Evolutionary conservation across 2,113 vertebrate genomes (phyloP).

Genomic region (human): DNA sequence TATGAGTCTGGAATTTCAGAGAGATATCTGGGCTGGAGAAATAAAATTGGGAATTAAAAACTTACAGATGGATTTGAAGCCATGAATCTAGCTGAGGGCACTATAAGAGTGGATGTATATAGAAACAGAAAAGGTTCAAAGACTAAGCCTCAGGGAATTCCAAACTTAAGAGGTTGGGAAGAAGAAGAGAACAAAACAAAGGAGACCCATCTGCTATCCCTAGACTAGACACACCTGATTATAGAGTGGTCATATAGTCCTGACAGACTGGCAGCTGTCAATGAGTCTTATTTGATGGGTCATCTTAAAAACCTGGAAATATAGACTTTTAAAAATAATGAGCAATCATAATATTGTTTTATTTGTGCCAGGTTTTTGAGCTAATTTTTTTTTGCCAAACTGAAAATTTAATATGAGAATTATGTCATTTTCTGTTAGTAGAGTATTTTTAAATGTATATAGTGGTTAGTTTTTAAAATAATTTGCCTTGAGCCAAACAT

Average conservation of each 20-base stretch:
- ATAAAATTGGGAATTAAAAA: constrained; percentile 1
- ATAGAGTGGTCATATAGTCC: not conserved
- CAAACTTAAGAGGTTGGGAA: not conserved
- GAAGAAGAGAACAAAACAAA: not conserved
- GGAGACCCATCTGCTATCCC: too few relatives aligned
- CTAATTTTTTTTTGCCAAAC: constrained; percentile 81
- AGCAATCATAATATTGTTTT: not conserved
- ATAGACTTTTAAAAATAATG: not conserved
- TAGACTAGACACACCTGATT: not conserved
- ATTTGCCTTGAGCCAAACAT: constrained; percentile 78
- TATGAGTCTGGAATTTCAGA: not conserved
- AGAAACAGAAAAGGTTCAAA: not conserved
- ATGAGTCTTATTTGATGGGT: not conserved
- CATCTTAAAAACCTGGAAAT: not conserved
- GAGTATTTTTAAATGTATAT: constrained; percentile 65
- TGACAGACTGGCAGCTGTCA: not conserved
- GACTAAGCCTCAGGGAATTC: not conserved
- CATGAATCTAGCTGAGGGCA: not conserved
- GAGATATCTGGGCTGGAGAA: not conserved
- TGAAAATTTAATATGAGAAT: constrained; percentile 79
- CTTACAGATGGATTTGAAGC: not conserved
- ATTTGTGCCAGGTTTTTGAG: constrained; percentile 59
- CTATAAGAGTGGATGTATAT: not conserved
- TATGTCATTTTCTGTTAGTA: constrained; percentile 50
- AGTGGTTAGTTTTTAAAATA: constrained; percentile 78